Base-by-base conservation (phyloP, 2,797 vertebrate species). In the Serranus cabrilla region DNA sequence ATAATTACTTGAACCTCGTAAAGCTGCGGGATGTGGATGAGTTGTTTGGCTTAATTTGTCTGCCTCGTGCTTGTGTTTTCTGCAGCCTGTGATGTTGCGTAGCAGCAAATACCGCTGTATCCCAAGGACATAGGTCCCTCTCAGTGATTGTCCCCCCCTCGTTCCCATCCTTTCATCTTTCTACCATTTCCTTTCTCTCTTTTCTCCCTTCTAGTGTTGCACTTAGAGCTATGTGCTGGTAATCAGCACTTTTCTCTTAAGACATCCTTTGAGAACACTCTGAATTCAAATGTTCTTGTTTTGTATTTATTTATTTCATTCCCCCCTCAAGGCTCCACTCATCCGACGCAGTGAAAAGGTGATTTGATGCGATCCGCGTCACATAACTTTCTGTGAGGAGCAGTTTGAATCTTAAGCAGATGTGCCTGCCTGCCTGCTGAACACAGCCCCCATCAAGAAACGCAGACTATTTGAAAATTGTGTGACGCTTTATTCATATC, bases 221-320 rank as follows among this genome's bases (percentile, higher is more conserved):
- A 74, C 80, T 84, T 57, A 8, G 0, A 67, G 74, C 68, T 23
- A 21, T 39, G 34, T 10, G 11, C 62, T 63, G 78, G 70, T 78
- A 83, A 87, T 92, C 81, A 87, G 70, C 79, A 49, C 71, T 84
- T 82, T 86, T 86, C 67, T 85, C 80, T 82, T 64, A 76, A 81
- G 68, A 72, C 79, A 66, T 84, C 79, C 71, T 81, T 45, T 62
- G 68, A 89, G 77, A 81, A 80, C 70, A 62, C 70, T 74, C 68
- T 75, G 78, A 85, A 91, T 87, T 87, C 76, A 79, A 81, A 88
- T 82, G 61, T 65, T 71, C 78, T 82, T 83, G 86, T 89, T 92
- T 84, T 74, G 55, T 76, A 86, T 85, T 86, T 88, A 83, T 90
- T 89, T 78, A 85, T 81, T 85, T 85, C 9, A 66, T 73, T 83